Evolutionary conservation across 2,888 invertebrate genomes (phyloP).

Genomic region (Stenotaenia linearis): DNA sequence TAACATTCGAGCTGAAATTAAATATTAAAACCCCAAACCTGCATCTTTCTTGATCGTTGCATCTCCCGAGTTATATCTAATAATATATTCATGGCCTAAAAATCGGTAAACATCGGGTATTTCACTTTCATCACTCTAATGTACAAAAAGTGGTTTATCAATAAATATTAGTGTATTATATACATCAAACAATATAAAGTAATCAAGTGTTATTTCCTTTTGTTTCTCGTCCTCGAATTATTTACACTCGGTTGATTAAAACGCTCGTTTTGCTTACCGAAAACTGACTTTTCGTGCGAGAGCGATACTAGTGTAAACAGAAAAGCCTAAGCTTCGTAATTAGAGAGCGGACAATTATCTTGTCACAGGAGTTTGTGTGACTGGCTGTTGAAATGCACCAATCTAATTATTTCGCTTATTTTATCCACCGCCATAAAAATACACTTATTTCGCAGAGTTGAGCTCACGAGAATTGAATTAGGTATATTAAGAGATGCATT

Average conservation of each 20-base stretch:
- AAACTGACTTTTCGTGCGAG: slow-evolving; percentile 13
- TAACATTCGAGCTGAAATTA: slow-evolving; percentile 9
- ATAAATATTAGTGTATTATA: not conserved
- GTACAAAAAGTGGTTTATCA: not conserved
- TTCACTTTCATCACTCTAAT: not conserved
- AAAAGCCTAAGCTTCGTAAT: slow-evolving; percentile 7
- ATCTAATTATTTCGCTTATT: slow-evolving; percentile 17
- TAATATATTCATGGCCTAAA: slow-evolving; percentile 5
- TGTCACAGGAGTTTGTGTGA: slow-evolving; percentile 2
- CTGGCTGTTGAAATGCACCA: slow-evolving; percentile 17
- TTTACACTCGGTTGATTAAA: slow-evolving; percentile 19
- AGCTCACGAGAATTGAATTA: not conserved
- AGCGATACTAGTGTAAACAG: not conserved
- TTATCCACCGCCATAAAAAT: not conserved
- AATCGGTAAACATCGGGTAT: slow-evolving; percentile 7
- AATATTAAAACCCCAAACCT: slow-evolving; percentile 16
- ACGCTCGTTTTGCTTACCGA: not conserved
- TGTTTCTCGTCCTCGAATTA: not conserved
- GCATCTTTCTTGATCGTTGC: not conserved
- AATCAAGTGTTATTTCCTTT: not conserved
- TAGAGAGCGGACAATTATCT: slow-evolving; percentile 17
- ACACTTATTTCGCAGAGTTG: not conserved
- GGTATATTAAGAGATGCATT: not conserved
- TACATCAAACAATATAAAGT: not conserved
- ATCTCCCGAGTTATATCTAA: not conserved